Percentiles rank a stretch among this genome's conserved stretches.
Evolutionary conservation across 1,140 invertebrate species (phyloP).

Genomic region (Leptonema lineaticorne): DNA sequence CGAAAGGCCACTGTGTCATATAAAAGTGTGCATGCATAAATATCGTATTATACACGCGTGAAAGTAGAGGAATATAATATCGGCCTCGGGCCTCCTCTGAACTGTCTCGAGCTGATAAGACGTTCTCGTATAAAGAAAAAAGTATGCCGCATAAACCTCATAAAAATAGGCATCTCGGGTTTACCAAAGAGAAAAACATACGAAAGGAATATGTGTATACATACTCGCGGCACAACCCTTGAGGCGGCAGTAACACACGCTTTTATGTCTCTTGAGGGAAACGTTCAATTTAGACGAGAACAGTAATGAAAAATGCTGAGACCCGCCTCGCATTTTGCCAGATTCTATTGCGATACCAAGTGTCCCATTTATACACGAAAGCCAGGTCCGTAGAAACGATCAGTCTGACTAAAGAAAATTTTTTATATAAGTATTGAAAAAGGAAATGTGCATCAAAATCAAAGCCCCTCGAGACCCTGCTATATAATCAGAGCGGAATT

Average conservation of each 20-base stretch:
- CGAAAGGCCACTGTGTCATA: not conserved
- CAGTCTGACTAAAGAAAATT: no score
- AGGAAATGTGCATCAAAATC: no score
- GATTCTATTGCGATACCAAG: no score
- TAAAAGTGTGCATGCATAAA: not conserved
- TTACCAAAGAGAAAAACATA: no score
- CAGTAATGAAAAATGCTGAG: constrained; percentile 8
- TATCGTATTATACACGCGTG: not conserved
- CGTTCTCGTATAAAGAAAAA: constrained; percentile 2
- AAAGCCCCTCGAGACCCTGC: no score
- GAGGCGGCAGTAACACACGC: not conserved
- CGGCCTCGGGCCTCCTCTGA: not conserved
- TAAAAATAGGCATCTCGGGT: constrained; percentile 11
- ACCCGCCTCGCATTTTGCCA: no score
- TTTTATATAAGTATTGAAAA: no score
- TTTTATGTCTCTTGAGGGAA: not conserved
- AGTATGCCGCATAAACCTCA: constrained; percentile 5
- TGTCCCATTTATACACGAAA: no score
- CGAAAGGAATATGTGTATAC: no score
- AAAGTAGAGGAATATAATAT: not conserved
- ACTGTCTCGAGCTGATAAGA: constrained; percentile 20
- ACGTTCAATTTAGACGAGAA: not conserved
- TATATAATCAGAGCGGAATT: no score
- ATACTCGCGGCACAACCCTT: not conserved
- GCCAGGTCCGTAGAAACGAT: no score